phyloP scores from a whole-genome alignment of 2,888 invertebrate genomes.

The Xestobium rufovillosum region DNA sequence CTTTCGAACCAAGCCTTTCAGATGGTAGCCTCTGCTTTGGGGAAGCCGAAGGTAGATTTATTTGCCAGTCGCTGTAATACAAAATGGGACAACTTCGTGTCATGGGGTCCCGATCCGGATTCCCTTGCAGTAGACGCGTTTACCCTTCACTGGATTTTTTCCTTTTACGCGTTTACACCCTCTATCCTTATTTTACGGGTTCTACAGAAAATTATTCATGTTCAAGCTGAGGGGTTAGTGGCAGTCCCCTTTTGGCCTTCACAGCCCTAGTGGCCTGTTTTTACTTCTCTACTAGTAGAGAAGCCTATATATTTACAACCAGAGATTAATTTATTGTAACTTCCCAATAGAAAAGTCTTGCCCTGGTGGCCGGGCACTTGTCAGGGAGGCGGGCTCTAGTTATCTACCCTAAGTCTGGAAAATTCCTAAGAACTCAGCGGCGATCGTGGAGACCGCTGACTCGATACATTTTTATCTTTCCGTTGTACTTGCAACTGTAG shows the following conservation, averaged over 20 bases:
- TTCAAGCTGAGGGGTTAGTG: constrained; percentile 22
- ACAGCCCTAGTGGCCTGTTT: too few relatives aligned
- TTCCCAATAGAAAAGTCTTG: constrained; percentile 14
- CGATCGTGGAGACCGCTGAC: too few relatives aligned
- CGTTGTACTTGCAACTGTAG: too few relatives aligned
- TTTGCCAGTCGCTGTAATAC: constrained; percentile 12
- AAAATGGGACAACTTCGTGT: constrained; percentile 12
- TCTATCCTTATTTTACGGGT: too few relatives aligned
- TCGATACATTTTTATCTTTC: too few relatives aligned
- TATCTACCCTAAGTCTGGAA: too few relatives aligned
- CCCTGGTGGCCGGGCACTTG: constrained; percentile 21
- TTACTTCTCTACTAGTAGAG: constrained; percentile 3
- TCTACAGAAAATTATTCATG: too few relatives aligned
- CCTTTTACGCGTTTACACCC: constrained; percentile 17
- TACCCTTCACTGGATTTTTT: constrained; percentile 14
- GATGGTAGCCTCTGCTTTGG: constrained; percentile 5
- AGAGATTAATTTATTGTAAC: constrained; percentile 13
- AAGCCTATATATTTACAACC: constrained; percentile 7
- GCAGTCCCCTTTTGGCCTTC: too few relatives aligned
- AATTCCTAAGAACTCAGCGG: too few relatives aligned
- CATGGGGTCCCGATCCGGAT: constrained; percentile 12
- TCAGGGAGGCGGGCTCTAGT: constrained; percentile 14
- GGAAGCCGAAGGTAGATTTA: too few relatives aligned
- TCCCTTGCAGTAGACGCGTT: constrained; percentile 13
- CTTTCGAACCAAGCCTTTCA: constrained; percentile 5